Conservation (phyloP, 2,888 invertebrate species). For the Rapana venosa region DNA sequence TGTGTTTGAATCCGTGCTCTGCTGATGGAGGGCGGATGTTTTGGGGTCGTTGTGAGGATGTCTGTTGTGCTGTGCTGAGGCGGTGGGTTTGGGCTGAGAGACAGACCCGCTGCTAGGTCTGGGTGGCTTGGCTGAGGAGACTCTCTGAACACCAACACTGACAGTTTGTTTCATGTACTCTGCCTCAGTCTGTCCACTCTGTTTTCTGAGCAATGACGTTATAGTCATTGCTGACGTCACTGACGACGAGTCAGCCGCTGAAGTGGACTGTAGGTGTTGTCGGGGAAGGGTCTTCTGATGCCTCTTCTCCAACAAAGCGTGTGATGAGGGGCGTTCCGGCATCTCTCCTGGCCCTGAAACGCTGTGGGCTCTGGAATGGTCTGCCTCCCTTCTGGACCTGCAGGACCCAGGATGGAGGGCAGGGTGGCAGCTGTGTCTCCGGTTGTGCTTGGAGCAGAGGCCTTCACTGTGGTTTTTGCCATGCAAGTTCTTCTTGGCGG, state of each 20-base stretch:
- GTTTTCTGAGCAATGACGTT: background rate
- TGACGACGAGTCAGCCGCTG: background rate
- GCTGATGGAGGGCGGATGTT: background rate
- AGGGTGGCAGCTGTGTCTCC: background rate
- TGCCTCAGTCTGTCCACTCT: background rate
- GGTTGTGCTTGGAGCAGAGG: background rate
- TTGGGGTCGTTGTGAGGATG: background rate
- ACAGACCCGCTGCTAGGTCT: background rate
- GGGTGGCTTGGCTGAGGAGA: background rate
- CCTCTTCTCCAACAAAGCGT: background rate
- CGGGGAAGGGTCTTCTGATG: background rate
- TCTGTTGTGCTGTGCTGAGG: background rate
- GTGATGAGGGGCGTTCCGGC: background rate
- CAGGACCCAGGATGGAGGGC: background rate
- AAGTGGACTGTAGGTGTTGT: background rate
- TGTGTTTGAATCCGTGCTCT: background rate
- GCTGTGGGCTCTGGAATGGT: background rate
- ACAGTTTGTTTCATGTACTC: background rate
- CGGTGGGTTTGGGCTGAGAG: background rate
- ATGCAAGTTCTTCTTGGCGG: background rate
- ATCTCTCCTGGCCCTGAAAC: background rate
- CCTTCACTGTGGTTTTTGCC: background rate
- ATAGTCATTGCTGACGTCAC: background rate
- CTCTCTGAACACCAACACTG: background rate
- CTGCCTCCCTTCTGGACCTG: background rate